Evolutionary conservation across 2,888 invertebrate species (phyloP).

Genomic region (Chaitophorus viminalis): DNA sequence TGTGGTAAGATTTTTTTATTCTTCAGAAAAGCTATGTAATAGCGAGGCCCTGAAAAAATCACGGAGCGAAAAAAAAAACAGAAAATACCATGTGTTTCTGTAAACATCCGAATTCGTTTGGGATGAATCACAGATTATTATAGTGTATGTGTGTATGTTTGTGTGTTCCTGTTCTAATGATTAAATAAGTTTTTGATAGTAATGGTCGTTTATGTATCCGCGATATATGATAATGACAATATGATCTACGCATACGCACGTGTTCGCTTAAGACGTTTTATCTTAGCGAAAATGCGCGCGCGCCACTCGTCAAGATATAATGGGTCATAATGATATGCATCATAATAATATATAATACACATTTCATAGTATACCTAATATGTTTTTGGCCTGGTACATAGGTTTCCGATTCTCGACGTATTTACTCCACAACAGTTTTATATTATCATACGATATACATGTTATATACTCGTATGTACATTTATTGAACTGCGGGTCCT

Average conservation of each 20-base stretch:
- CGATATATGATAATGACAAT: not conserved
- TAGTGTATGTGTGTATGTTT: not conserved
- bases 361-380: no score
- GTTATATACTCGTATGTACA: no score
- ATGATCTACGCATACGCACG: no score
- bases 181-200: not conserved
- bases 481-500: not conserved
- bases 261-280: no score
- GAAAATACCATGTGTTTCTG: slow-evolving; percentile 24
- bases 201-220: not conserved
- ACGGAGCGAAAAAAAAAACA: not conserved
- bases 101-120: slow-evolving; percentile 39
- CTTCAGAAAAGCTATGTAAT: slow-evolving; percentile 17
- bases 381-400: not conserved
- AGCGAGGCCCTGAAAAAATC: slow-evolving; percentile 9
- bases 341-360: no score
- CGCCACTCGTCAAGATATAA: no score
- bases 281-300: no score
- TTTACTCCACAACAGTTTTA: not conserved
- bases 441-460: not conserved
- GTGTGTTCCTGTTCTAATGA: not conserved
- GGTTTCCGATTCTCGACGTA: not conserved
- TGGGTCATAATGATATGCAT: no score
- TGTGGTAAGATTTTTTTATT: slow-evolving; percentile 43
- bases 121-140: slow-evolving; percentile 41